Evolutionary conservation across 2,888 invertebrate genomes (phyloP), one percentile per base, ranked within the genome.

Genomic region (Magallana nippona): DNA sequence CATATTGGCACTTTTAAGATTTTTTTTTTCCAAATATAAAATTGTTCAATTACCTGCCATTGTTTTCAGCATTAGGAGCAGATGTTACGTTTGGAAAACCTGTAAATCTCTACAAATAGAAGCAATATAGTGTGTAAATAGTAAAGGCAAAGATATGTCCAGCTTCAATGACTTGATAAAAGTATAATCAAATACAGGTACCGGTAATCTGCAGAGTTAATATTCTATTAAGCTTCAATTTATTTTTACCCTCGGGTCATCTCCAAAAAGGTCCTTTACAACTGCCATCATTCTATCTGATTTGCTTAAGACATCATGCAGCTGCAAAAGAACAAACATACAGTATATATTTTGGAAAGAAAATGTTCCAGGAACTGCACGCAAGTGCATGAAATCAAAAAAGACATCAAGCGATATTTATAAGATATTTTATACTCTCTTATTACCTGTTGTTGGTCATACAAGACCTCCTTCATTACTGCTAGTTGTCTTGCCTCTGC

Each of bases 251-350:
- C 89, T 91, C 17, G 93, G 92, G 82, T 92, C 92, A 89, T 93
- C 93, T 57, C 92, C 93, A 91, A 93, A 93, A 80, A 93, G 78
- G 81, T 92, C 92, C 85, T 92, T 91, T 13, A 92, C 92, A 22
- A 92, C 90, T 5, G 92, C 88, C 92, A 93, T 91, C 90, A 92
- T 92, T 55, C 90, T 89, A 82, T 93, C 93, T 79, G 92, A 92
- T 79, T 91, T 92, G 55, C 90, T 88, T 71, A 93, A 83, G 19
- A 92, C 92, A 77, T 89, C 89, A 78, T 92, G 90, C 57, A 93
- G 87, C 93, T 93, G 87, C 79, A 89, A 85, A 60, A 44, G 8
- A 44, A 44, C 44, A 44, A 8, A 8, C 44, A 44, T 3, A 44
- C 5, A 8, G 5, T 44, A 10, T 44, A 44, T 44, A 44, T 8